Conservation (phyloP, 2,888 invertebrate species). For the Phymatocera aterrima region DNA sequence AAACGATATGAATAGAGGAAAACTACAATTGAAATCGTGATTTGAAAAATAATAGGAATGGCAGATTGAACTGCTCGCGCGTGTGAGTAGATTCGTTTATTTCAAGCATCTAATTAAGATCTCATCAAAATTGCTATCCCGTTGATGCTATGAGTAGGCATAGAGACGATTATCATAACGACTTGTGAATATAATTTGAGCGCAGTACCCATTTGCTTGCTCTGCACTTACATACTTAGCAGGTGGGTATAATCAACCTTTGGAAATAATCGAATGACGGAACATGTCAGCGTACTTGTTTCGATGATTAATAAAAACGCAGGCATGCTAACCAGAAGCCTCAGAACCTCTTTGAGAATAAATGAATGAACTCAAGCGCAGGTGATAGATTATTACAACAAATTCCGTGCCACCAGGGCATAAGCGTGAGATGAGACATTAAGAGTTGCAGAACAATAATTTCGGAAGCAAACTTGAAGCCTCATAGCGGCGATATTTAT, state of each 20-base stretch:
- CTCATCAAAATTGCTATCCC: not conserved
- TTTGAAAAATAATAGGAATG: not conserved
- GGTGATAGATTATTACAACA: conserved; percentile 57
- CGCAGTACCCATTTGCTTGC: too few species aligned
- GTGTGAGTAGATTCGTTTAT: conserved; percentile 11
- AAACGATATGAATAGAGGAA: not conserved
- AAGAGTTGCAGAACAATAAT: not conserved
- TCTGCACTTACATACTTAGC: too few species aligned
- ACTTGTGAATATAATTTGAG: not conserved
- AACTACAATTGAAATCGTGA: not conserved
- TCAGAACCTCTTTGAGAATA: not conserved
- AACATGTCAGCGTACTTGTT: conserved; percentile 8
- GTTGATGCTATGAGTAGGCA: too few species aligned
- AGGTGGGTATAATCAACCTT: too few species aligned
- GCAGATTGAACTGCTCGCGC: not conserved
- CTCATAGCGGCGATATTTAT: not conserved
- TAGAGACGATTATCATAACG: conserved; percentile 6
- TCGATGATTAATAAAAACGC: conserved; percentile 17
- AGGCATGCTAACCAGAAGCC: not conserved
- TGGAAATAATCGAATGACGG: conserved; percentile 13
- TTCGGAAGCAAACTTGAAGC: not conserved
- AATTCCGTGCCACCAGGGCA: not conserved
- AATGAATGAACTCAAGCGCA: conserved; percentile 54
- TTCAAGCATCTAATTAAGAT: conserved; percentile 33
- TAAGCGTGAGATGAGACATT: not conserved